Base-by-base conservation (phyloP, 2,888 invertebrate species). In the Smittia aterrima region DNA sequence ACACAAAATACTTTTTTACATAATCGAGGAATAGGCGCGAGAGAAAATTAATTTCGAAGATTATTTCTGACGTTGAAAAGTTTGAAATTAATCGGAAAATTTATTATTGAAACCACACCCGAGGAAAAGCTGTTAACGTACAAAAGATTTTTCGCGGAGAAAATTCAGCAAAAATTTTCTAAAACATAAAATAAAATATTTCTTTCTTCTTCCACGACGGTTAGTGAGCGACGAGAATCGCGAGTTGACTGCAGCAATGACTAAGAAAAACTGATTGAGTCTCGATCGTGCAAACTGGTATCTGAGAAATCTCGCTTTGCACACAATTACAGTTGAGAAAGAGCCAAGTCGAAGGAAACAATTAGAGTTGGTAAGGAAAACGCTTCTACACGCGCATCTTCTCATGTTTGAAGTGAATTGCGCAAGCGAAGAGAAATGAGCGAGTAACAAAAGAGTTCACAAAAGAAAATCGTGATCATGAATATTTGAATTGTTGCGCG, bases 171-270 rank as follows among this genome's bases (percentile, higher is more conserved):
- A 11, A n/a, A 58, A 22, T 13, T 58, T 20, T 58, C 47, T 18
- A 58, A 58, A 58, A 58, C 58, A 58, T 58, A 54, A 68, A 70
- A 53, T 22, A 53, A 70, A 53, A 53, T 53, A 53, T 53, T 58
- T 58, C 58, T 72, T 58, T 71, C 32, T 68, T 16, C 25, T 71
- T 25, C 22, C 58, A 47, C 20, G 58, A 22, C 72, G 72, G 58
- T 20, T 38, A 38, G 72, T 62, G 18, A 13, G 20, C 58, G 58
- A 22, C 7, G 58, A 58, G 58, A 20, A 20, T 58, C 58, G 38
- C 72, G 32, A 72, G 72, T 72, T 62, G 62, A 72, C 62, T 58
- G 72, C 72, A 72, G 72, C 72, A 54, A 62, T 72, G 72, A 62
- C 72, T 72, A 72, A 24, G 72, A 54, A 72, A 72, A 54, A 72